Evolutionary conservation across 2,888 invertebrate species (phyloP), one percentile per base, ranked within the genome.

Genomic region (Spilarctia lutea): DNA sequence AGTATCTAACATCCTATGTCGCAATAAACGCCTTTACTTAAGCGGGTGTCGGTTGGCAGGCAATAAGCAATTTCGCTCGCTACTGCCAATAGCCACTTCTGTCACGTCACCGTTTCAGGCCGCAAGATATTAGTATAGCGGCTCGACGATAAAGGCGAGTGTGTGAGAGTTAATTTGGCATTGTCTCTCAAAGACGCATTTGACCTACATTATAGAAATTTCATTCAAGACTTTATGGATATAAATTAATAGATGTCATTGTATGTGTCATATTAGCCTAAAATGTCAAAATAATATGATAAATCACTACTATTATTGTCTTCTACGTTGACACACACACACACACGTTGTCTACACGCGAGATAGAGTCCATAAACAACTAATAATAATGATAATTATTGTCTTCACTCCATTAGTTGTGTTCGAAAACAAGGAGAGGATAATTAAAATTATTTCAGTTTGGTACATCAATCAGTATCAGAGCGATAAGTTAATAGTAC

Each of bases 121-220:
- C 87, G 81, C 86, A 88, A 84, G 82, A 83, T 88, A 87, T 85
- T 84, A 84, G 81, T 77, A 77, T 76, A 80, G 76, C 77, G 75
- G 79, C 76, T 79, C 78, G 77, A 76, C 77, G 80, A 79, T 81
- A 80, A 83, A 83, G 78, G 81, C 83, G 65, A 74, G 83, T 63
- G 71, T 77, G 78, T 67, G 76, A 52, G 33, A 80, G 83, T 84
- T 83, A 83, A 83, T 83, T 83, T 82, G 81, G 76, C 72, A 82
- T 83, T 78, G 77, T 75, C 79, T 82, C 72, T 68, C 73, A 76
- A 77, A 80, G 81, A 70, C 71, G 70, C 77, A 74, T 82, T 75
- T 60, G 77, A 77, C 76, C 60, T 82, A 75, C 78, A 80, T 79
- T 63, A 81, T 75, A 79, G 76, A 74, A 75, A 81, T 83, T 76